These are phyloP conservation scores for Elegia similella DNA, from an alignment of 2,888 invertebrate genomes.

Conservation along the genomic window DNA sequence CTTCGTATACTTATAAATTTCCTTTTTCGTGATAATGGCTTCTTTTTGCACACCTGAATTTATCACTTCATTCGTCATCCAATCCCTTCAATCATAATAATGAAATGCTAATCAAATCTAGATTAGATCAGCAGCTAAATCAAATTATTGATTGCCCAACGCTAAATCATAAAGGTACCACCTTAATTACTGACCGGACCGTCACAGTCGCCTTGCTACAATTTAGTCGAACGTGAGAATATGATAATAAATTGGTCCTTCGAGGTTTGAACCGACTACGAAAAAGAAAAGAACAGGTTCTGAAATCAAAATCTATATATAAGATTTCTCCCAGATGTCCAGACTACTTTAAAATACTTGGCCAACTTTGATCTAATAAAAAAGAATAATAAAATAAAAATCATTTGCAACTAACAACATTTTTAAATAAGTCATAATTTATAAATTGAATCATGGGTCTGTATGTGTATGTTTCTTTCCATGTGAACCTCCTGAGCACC, in stretches of 20 bases:
- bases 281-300: neutral
- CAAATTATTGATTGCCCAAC: constrained; percentile 12
- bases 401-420: too few relatives aligned
- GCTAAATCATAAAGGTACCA: constrained; percentile 4
- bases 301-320: too few relatives aligned
- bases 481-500: too few relatives aligned
- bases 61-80: neutral
- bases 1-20: neutral
- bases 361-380: too few relatives aligned
- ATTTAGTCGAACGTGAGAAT: constrained; percentile 24
- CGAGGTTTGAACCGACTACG: neutral
- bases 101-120: constrained; percentile 14
- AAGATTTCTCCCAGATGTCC: too few relatives aligned
- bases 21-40: too few relatives aligned
- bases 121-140: constrained; percentile 10
- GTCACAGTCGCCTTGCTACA: constrained; percentile 11
- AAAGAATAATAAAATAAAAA: too few relatives aligned
- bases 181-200: constrained; percentile 23
- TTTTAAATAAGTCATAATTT: too few relatives aligned
- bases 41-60: neutral
- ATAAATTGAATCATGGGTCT: too few relatives aligned
- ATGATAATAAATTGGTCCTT: constrained; percentile 14
- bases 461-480: too few relatives aligned
- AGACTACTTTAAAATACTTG: too few relatives aligned
- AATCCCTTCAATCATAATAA: constrained; percentile 10